Base-by-base conservation (phyloP, 2,113 vertebrate species). In the Numenius arquata region DNA sequence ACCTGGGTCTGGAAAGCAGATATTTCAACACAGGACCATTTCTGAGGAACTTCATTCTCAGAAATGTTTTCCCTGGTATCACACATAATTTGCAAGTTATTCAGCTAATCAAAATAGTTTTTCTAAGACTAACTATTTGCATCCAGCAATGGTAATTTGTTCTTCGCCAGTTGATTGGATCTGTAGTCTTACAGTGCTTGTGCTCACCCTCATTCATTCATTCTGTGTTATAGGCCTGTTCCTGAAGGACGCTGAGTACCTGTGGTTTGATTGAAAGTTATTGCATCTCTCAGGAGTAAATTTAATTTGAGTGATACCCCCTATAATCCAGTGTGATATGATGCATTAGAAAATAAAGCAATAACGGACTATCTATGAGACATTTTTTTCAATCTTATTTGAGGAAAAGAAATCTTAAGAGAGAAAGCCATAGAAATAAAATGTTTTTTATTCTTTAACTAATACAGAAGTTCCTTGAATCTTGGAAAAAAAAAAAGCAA, bases 241-340 rank as follows among this genome's bases (percentile, higher is more conserved):
- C 36, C 73, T 85, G 80, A 72, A 91, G 84, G 53, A 73, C 0
- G 11, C 77, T 29, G 80, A 62, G 74, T 70, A 88, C 89, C 87
- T 58, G 77, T 29, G 77, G 74, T 87, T 89, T 95, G 94, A 95
- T 58, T 91, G 84, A 91, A 96, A 95, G 89, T 89, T 94, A 95
- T 85, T 90, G 41, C 32, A 40, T 75, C 45, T 92, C 89, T 89
- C 47, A 32, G 55, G 70, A 94, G 71, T 66, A 95, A 91, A 92
- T 92, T 95, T 85, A 85, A 93, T 95, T 82, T 96, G 93, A 91
- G 38, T 55, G 74, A 94, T 95, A 70, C n/a, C 8, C n/a, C 11
- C 70, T 62, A 76, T 76, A 95, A 93, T 87, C 74, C 77, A 62
- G 36, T 82, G 66, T 79, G 77, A 73, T 96, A 56, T 43, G 84